Percentiles rank a stretch among this genome's conserved stretches.
These are phyloP conservation scores for Bradypodion ventrale DNA, from an alignment of 2,797 vertebrate species.

Conservation along the genomic window DNA sequence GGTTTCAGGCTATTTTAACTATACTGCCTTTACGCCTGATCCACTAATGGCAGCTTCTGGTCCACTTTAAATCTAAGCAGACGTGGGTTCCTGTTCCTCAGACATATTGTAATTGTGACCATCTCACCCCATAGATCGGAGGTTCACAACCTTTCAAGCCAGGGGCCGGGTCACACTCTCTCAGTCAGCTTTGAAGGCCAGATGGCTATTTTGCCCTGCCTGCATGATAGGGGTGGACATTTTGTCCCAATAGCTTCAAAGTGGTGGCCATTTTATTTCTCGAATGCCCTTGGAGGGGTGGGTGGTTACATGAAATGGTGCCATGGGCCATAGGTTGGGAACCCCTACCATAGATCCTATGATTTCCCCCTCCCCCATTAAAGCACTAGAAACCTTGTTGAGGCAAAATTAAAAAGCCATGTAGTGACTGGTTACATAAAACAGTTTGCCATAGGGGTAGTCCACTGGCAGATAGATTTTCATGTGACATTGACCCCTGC, in stretches of 20 bases:
- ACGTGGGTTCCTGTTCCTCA: not conserved
- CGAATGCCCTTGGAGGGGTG: too few species aligned
- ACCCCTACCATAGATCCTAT: not conserved
- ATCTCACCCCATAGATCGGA: too few species aligned
- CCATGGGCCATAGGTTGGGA: too few species aligned
- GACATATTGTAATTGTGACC: not conserved
- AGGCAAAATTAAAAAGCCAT: not conserved
- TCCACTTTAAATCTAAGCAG: not conserved
- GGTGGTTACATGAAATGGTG: too few species aligned
- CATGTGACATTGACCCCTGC: not conserved
- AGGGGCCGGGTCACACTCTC: too few species aligned
- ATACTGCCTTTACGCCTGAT: not conserved
- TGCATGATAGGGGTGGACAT: too few species aligned
- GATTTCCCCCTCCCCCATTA: not conserved
- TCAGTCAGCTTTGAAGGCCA: too few species aligned
- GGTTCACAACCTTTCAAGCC: too few species aligned
- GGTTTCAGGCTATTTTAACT: not conserved
- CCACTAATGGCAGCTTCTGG: not conserved
- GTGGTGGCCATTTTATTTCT: too few species aligned
- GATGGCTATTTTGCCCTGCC: too few species aligned
- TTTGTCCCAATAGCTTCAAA: too few species aligned
- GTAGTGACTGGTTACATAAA: not conserved
- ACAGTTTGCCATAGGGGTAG: not conserved
- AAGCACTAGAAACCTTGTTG: not conserved
- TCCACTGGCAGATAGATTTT: not conserved